Conservation (phyloP, 2,113 vertebrate species). For the Dipodomys stephensi region DNA sequence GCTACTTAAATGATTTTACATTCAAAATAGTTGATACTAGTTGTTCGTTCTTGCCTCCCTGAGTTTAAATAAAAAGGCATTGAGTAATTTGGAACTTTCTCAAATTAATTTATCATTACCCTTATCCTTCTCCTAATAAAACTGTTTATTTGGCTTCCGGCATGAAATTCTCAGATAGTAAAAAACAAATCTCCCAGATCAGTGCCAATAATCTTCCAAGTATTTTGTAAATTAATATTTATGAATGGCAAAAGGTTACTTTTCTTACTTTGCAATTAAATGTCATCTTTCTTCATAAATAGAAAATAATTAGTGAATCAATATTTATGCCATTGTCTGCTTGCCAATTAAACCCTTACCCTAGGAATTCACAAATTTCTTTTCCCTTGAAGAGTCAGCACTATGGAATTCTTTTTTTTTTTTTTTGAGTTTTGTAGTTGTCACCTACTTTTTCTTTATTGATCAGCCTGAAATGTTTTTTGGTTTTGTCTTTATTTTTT, state of each 20-base stretch:
- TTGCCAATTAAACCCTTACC: conserved; percentile 67
- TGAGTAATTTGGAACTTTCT: conserved; percentile 60
- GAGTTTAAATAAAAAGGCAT: conserved; percentile 24
- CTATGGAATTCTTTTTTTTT: not conserved
- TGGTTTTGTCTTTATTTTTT: no score
- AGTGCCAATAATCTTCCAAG: conserved; percentile 54
- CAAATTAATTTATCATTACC: conserved; percentile 46
- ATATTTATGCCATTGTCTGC: conserved; percentile 62
- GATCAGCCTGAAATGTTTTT: not conserved
- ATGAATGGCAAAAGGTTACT: conserved; percentile 50
- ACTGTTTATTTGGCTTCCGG: conserved; percentile 57
- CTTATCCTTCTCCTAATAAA: conserved; percentile 62
- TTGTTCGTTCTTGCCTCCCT: not conserved
- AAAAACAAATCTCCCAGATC: conserved; percentile 56
- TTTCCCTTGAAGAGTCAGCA: conserved; percentile 16
- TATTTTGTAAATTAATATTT: conserved; percentile 73
- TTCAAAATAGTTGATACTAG: not conserved
- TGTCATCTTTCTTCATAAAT: conserved; percentile 66
- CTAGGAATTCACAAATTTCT: conserved; percentile 36
- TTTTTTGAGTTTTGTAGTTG: not conserved
- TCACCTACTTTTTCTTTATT: no score
- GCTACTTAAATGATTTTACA: conserved; percentile 57
- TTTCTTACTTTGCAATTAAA: conserved; percentile 68
- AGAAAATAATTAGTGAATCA: conserved; percentile 69
- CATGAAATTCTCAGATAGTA: conserved; percentile 53